phyloP scores from a whole-genome alignment of 2,113 vertebrate species.

The Morone saxatilis region DNA sequence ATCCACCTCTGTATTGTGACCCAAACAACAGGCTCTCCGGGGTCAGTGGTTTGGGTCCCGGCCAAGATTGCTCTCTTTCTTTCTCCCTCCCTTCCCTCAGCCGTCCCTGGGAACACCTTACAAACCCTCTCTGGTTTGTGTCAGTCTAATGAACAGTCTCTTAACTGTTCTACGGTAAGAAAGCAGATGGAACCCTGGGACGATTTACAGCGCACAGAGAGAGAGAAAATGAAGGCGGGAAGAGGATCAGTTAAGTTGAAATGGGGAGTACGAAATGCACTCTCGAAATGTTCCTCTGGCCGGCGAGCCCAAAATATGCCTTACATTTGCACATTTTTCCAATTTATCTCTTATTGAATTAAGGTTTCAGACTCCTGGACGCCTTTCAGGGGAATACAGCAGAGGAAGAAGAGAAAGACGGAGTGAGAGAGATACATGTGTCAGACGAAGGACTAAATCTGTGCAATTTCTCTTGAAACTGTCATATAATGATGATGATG shows the following conservation, averaged over 20 bases:
- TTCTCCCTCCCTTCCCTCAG: not conserved
- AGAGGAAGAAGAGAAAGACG: slow-evolving; percentile 23
- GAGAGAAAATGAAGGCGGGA: slow-evolving; percentile 28
- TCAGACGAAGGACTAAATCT: slow-evolving; percentile 8
- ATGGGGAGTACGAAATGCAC: slow-evolving; percentile 40
- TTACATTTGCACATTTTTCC: slow-evolving; percentile 70
- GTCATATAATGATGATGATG: not conserved
- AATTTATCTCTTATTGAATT: slow-evolving; percentile 76
- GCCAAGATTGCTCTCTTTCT: slow-evolving; percentile 37
- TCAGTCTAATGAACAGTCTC: slow-evolving; percentile 69
- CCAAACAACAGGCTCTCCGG: slow-evolving; percentile 36
- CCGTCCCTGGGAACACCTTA: slow-evolving; percentile 34
- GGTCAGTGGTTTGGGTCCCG: slow-evolving; percentile 34
- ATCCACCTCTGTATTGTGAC: slow-evolving; percentile 27
- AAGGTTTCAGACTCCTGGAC: slow-evolving; percentile 71
- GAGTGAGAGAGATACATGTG: not conserved
- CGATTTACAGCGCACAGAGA: slow-evolving; percentile 48
- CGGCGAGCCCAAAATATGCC: slow-evolving; percentile 43
- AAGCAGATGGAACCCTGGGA: slow-evolving; percentile 62
- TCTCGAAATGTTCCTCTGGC: slow-evolving; percentile 39
- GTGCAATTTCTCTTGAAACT: slow-evolving; percentile 14
- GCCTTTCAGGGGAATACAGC: slow-evolving; percentile 53
- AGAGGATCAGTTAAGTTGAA: slow-evolving; percentile 14
- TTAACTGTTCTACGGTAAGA: slow-evolving; percentile 30
- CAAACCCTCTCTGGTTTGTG: slow-evolving; percentile 69